Evolutionary conservation across 2,888 invertebrate genomes (phyloP), one percentile per base, ranked within the genome.

Genomic region (Polia nebulosa): DNA sequence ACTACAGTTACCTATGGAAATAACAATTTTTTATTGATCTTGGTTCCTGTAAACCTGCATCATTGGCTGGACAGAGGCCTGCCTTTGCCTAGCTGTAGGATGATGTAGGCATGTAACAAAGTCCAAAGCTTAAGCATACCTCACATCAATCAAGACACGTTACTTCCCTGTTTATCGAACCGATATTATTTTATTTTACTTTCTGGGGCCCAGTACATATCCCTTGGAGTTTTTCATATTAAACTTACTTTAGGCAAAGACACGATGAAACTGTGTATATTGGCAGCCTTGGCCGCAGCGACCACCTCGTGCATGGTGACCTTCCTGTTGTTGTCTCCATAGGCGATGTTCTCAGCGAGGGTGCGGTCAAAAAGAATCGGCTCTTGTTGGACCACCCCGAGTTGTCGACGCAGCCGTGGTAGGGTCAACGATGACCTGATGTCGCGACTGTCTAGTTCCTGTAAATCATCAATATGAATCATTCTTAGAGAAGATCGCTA

Each of bases 331-430:
- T 97, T 98, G 89, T 98, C 98, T 4, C 99, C 99, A 87, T 98
- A 99, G 0, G 97, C 97, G 81, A 99, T 98, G 89, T 99, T 99
- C 87, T 98, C 98, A 0, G 96, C 97, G 53, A 99, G 97, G 20
- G 97, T 97, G 58, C 97, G 96, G 87, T 98, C 97, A 91, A 99
- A 98, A 0, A 99, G 96, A 5, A 97, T 97, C 0, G 98, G 98
- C 85, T 99, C 98, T 91, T 99, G 98, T 2, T 98, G 97, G 1
- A 99, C 97, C 49, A 98, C 96, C 0, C 98, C 98, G 68, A 98
- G 95, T 88, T 97, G 97, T 15, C 96, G 96, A 47, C 98, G 96
- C 25, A 98, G 91, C 69, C 96, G 96, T 1, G 96, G 94, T 32
- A 98, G 88, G 20, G 97, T 97, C 70, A 98, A 91, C 1, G 93